Conservation (phyloP, 2,888 invertebrate genomes). For the Xestia rhomboidea region DNA sequence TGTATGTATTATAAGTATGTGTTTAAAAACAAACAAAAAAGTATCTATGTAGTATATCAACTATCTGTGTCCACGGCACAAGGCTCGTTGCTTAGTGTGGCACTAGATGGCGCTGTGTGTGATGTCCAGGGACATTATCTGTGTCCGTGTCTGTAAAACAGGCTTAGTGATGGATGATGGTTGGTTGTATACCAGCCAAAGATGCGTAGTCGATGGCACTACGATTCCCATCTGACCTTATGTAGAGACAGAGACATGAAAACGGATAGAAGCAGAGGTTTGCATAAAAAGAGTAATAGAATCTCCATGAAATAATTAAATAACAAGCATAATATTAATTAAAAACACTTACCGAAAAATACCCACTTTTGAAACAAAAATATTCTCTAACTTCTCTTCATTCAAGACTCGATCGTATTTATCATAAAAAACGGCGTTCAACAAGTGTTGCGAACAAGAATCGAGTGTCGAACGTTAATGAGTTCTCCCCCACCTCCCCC, state of each 20-base stretch:
- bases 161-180: background rate
- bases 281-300: background rate
- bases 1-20: no score
- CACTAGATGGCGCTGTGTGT: no score
- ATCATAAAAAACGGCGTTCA: conserved; percentile 65
- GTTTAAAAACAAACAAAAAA: no score
- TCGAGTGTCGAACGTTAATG: conserved; percentile 69
- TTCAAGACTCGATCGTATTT: conserved; percentile 57
- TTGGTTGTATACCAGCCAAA: background rate
- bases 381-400: conserved; percentile 28
- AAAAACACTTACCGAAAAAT: background rate
- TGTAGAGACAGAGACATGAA: background rate
- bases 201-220: background rate
- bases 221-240: background rate
- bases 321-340: background rate
- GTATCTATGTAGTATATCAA: no score
- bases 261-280: background rate
- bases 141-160: no score
- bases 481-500: conserved; percentile 57
- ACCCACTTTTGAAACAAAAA: conserved; percentile 7
- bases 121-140: no score
- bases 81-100: no score
- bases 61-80: no score
- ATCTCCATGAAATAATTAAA: no score
- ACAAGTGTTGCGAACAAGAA: conserved; percentile 68